Evolutionary conservation across 2,888 invertebrate species (phyloP).

Genomic region (Ichneumoninae sp.): DNA sequence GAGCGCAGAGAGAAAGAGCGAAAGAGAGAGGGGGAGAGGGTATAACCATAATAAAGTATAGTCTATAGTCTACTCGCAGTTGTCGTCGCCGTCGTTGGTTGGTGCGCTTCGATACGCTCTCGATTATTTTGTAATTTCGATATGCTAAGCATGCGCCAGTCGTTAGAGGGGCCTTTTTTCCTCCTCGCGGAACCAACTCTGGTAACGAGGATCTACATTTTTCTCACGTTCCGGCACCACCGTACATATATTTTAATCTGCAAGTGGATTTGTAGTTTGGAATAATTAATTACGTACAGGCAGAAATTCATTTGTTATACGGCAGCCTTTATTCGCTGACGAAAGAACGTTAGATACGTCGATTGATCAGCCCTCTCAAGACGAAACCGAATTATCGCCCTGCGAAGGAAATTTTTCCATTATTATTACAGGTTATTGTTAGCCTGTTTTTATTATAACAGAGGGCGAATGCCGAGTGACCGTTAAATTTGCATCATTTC

Average conservation of each 20-base stretch:
- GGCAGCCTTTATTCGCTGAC: neutral
- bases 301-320: neutral
- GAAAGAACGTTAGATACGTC: neutral
- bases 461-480: neutral
- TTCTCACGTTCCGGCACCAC: slow-evolving; percentile 63
- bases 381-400: neutral
- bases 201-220: slow-evolving; percentile 59
- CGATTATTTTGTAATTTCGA: slow-evolving; percentile 84
- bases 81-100: slow-evolving; percentile 46
- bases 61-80: slow-evolving; percentile 57
- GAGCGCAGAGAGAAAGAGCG: slow-evolving; percentile 25
- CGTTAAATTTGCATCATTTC: neutral
- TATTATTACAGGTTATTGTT: neutral
- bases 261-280: slow-evolving; percentile 54
- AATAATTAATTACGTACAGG: slow-evolving; percentile 58
- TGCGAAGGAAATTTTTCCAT: neutral
- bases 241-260: slow-evolving; percentile 36
- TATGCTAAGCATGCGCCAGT: slow-evolving; percentile 77
- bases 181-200: neutral
- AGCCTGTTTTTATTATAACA: neutral
- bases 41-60: slow-evolving; percentile 70
- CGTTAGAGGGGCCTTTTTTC: slow-evolving; percentile 53
- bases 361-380: neutral
- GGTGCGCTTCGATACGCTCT: slow-evolving; percentile 79
- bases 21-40: slow-evolving; percentile 67